A percentile compares a stretch with the other conserved stretches of the same genome.
Conservation (phyloP, 1,140 invertebrate genomes). For the Choristoneura fumiferana region DNA sequence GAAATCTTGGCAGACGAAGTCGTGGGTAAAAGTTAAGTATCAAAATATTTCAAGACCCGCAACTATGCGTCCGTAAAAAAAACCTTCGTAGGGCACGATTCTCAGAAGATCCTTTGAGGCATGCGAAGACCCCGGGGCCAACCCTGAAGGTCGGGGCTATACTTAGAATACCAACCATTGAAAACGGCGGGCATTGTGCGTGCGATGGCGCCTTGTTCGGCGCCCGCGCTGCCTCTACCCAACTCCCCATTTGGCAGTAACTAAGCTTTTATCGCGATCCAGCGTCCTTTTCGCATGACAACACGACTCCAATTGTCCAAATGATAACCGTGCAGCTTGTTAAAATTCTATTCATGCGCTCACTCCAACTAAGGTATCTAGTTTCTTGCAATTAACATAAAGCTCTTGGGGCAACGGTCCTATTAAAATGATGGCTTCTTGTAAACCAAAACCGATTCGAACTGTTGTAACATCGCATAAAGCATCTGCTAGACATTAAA, state of each 20-base stretch:
- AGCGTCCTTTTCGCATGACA: conserved; percentile 13
- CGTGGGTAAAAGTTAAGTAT: conserved; percentile 7
- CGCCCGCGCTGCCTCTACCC: not conserved
- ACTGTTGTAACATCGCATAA: conserved; percentile 41
- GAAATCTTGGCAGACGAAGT: too few species aligned
- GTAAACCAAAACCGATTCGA: not conserved
- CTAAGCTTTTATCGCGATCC: conserved; percentile 14
- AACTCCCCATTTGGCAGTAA: conserved; percentile 12
- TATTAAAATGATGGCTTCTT: conserved; percentile 17
- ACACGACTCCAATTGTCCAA: conserved; percentile 16
- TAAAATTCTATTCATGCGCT: conserved; percentile 18
- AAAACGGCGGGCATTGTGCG: conserved; percentile 39
- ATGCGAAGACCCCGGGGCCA: conserved; percentile 43
- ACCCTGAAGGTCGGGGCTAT: conserved; percentile 56
- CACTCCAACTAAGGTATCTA: not conserved
- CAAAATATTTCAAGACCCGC: conserved; percentile 11
- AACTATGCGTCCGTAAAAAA: conserved; percentile 46
- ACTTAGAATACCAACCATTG: conserved; percentile 41
- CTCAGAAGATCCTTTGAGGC: conserved; percentile 60
- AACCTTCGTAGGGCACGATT: conserved; percentile 46
- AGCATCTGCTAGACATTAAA: conserved; percentile 64
- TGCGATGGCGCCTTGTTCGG: conserved; percentile 31
- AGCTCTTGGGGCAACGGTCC: conserved; percentile 4
- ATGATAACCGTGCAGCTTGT: conserved; percentile 15
- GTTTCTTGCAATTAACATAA: conserved; percentile 15